Evolutionary conservation across 2,113 vertebrate genomes (phyloP), one percentile per base, ranked within the genome.

Genomic region (Odontesthes bonariensis): DNA sequence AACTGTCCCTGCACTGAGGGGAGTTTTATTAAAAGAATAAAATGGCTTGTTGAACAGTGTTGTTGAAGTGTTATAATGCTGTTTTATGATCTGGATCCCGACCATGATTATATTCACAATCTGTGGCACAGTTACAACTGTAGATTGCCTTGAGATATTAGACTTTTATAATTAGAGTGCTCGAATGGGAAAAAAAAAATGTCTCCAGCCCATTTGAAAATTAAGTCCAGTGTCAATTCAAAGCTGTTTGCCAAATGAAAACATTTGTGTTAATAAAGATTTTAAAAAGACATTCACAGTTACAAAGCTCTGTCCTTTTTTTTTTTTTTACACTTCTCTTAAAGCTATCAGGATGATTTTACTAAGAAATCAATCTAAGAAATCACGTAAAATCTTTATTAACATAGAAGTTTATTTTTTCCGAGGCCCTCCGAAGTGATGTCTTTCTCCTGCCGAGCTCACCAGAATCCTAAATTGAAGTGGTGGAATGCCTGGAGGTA

Each of bases 401-500:
- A 67, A 47, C 74, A 13, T 27, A 38, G 51, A 40, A 58, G 57
- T 80, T 63, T 71, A 70, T 82, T 86, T 82, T 86, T 81, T 49
- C 64, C 27, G 44, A 42, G 57, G 38, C 16, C 17, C 47, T 35
- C 62, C 23, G 40, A 35, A 70, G 73, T 27, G 49, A 58, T 79
- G 66, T 74, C 57, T 77, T 60, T 59, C 76, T 75, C 32, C n/a
- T 52, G 67, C 82, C 63, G 53, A 87, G 75, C 82, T 51, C 72
- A 59, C 54, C 81, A 56, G 77, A 84, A 79, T 79, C 74, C 72
- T 46, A 86, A 82, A 81, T 42, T 60, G 84, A 79, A 77, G 79
- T 42, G 80, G 0, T 53, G 76, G 35, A 78, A 31, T 2, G 81
- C 84, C 79, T 60, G 17, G 11, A 87, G 90, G 62, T 84, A 23